phyloP scores from a whole-genome alignment of 2,888 invertebrate genomes.

The Drosophila merina region DNA sequence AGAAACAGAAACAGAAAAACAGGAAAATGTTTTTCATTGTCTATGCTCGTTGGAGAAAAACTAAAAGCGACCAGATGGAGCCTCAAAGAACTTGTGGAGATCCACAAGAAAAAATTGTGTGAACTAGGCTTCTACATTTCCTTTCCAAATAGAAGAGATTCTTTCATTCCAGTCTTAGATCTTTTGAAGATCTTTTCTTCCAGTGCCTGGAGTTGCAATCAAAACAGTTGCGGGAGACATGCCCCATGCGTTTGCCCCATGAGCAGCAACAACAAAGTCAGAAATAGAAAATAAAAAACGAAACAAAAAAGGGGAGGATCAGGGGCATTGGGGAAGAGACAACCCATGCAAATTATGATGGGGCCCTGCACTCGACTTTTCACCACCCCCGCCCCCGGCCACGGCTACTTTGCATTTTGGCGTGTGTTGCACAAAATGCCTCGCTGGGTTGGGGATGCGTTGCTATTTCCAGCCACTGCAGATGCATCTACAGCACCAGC shows the following conservation, averaged over 20 bases:
- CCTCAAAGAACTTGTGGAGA: neutral
- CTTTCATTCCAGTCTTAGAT: too few relatives aligned
- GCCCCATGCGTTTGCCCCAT: conserved; percentile 74
- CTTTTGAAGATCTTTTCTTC: neutral
- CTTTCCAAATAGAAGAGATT: too few relatives aligned
- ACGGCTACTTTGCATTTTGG: conserved; percentile 57
- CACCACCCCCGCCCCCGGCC: conserved; percentile 9
- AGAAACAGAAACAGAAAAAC: conserved; percentile 36
- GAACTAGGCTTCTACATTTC: too few relatives aligned
- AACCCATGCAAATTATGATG: conserved; percentile 56
- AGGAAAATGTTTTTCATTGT: conserved; percentile 80
- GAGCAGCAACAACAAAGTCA: conserved; percentile 56
- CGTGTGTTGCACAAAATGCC: conserved; percentile 78
- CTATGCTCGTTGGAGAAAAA: conserved; percentile 62
- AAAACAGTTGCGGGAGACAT: conserved; percentile 78
- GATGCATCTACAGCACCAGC: conserved; percentile 10
- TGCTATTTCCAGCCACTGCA: conserved; percentile 54
- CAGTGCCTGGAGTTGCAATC: conserved; percentile 58
- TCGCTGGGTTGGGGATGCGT: conserved; percentile 59
- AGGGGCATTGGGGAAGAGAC: conserved; percentile 10
- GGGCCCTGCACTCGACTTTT: conserved; percentile 19
- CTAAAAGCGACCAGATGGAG: conserved; percentile 52
- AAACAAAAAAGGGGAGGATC: neutral
- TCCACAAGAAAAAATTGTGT: neutral
- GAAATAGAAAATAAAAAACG: conserved; percentile 20